Percentiles rank a stretch among this genome's conserved stretches.
Conservation (phyloP, 1,140 invertebrate species). For the Scaptomyza graminum region DNA sequence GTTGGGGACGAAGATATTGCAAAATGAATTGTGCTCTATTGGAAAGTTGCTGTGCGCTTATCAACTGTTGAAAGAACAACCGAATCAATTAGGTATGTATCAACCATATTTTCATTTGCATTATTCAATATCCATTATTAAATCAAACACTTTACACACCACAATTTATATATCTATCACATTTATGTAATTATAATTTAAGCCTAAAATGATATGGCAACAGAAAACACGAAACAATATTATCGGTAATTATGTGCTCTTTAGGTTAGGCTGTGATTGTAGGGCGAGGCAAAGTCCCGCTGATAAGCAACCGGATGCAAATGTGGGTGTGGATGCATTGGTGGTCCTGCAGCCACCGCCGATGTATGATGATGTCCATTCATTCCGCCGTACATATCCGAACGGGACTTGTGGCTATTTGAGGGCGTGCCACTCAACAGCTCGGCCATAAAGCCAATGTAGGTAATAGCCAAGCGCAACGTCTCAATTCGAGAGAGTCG, state of each 20-base stretch:
- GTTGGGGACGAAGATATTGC: not conserved
- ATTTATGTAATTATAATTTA: constrained; percentile 17
- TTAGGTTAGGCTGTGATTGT: constrained; percentile 67
- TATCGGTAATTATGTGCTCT: not conserved
- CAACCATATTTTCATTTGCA: too few species aligned
- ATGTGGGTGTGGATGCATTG: constrained; percentile 73
- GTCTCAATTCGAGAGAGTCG: constrained; percentile 99
- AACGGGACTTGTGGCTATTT: constrained; percentile 84
- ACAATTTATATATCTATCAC: constrained; percentile 15
- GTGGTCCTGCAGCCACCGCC: constrained; percentile 33
- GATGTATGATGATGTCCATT: constrained; percentile 74
- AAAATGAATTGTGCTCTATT: not conserved
- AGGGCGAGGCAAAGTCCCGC: constrained; percentile 79
- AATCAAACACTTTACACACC: not conserved
- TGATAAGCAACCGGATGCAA: constrained; percentile 77
- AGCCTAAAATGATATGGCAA: constrained; percentile 19
- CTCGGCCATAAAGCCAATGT: constrained; percentile 98
- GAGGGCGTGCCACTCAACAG: constrained; percentile 88
- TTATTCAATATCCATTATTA: too few species aligned
- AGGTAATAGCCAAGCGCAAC: constrained; percentile 97
- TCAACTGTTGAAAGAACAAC: not conserved
- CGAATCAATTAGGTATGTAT: not conserved
- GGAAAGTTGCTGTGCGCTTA: not conserved
- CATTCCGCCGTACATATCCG: constrained; percentile 75
- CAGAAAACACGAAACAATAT: constrained; percentile 11